Evolutionary conservation across 2,797 vertebrate species (phyloP), one percentile per base, ranked within the genome.

Genomic region (Peromyscus attwateri): DNA sequence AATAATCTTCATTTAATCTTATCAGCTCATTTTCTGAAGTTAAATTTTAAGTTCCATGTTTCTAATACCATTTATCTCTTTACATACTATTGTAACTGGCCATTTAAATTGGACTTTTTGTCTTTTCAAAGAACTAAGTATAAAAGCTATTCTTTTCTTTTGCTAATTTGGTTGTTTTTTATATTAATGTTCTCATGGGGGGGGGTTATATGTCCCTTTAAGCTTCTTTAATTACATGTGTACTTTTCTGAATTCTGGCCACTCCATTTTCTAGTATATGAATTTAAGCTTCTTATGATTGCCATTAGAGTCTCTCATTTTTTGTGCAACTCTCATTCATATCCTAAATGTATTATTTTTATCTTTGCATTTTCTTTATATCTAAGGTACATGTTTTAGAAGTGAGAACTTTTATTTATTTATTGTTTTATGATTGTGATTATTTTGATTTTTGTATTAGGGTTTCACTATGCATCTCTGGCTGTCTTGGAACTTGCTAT

Each of bases 341-440:
- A 71, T 57, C 13, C 79, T 80, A 43, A 92, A 37, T 55, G 62
- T 57, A 55, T 52, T 23, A 49, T 75, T 95, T 94, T 94, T 80
- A 71, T 46, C 92, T 87, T 83, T 68, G 37, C 75, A 62, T 62
- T 29, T 43, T 80, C 19, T 91, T 60, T 64, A 91, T 64, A 34
- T 70, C 87, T 70, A 81, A 3, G 5, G 13, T 87, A 43, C 37
- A 66, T 75, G 37, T 92, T 91, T 81, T 49, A 46, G 43, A 49
- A 77, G 3, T 17, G 27, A 49, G 14, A 52, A 31, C 76, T 49
- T 29, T 31, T 49, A 31, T 49, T 49, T 31, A 49, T 77, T 79
- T 52, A 52, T 21, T 34, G 17, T 79, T 49, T 52, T 52, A 10
- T 79, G 14, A 17, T 29, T 76, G 46, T 76, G 27, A 76, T 79